Conservation (phyloP, 2,113 vertebrate species). For the Seriola dumerili region DNA sequence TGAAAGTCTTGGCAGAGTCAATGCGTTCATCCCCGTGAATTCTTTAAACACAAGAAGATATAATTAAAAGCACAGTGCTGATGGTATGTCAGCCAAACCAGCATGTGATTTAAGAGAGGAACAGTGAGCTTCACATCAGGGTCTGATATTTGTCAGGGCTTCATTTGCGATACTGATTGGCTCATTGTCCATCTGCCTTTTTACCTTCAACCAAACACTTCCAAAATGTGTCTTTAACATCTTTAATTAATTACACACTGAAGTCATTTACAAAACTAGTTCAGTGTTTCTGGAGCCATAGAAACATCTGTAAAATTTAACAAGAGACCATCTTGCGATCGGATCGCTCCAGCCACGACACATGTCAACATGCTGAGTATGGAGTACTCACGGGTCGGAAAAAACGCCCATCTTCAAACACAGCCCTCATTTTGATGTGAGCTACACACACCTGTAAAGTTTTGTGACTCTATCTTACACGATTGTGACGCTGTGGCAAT, state of each 20-base stretch:
- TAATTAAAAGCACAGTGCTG: neutral
- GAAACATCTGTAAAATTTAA: neutral
- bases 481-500: too few species aligned
- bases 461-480: too few species aligned
- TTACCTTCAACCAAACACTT: neutral
- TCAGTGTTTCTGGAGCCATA: neutral
- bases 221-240: neutral
- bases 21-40: neutral
- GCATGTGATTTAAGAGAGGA: neutral
- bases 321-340: too few species aligned
- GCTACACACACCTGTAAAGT: too few species aligned
- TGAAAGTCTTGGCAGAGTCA: conserved; percentile 27
- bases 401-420: too few species aligned
- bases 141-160: neutral
- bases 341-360: too few species aligned
- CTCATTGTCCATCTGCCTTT: neutral
- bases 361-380: too few species aligned
- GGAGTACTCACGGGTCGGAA: too few species aligned
- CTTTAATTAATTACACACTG: neutral
- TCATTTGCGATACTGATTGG: neutral
- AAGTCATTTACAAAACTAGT: neutral
- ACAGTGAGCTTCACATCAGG: neutral
- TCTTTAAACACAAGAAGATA: neutral
- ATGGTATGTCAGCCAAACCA: neutral
- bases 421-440: too few species aligned